Percentiles rank a stretch among this genome's conserved stretches.
Conservation (phyloP, 2,113 vertebrate species). For the Perognathus longimembris region DNA sequence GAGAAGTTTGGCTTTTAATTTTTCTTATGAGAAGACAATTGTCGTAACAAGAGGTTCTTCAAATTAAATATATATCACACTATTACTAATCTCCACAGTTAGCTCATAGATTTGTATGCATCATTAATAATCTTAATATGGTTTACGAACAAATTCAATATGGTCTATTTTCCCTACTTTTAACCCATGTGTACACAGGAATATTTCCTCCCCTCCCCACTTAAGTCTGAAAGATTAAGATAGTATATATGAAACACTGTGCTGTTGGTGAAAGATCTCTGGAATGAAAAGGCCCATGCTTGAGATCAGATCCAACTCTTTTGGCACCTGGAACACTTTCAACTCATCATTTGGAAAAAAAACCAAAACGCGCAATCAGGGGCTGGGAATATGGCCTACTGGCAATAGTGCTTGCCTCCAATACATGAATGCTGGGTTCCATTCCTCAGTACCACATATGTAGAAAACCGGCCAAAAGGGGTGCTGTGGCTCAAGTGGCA, state of each 20-base stretch:
- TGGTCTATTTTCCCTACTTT: background rate
- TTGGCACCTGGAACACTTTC: background rate
- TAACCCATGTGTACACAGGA: background rate
- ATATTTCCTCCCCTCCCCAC: background rate
- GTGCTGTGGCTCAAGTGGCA: no score
- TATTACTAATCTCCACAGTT: conserved; percentile 1
- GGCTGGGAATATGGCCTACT: no score
- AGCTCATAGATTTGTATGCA: background rate
- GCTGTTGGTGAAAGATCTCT: background rate
- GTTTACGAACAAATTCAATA: background rate
- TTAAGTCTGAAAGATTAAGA: conserved; percentile 13
- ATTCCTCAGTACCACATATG: no score
- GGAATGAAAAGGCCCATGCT: background rate
- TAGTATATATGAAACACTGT: background rate
- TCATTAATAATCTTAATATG: background rate
- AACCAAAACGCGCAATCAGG: background rate
- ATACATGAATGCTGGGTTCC: no score
- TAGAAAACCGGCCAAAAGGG: no score
- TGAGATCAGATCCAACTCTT: conserved; percentile 5
- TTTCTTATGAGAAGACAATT: background rate
- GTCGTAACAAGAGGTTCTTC: background rate
- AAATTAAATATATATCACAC: conserved; percentile 19
- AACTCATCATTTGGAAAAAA: background rate
- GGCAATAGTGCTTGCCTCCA: no score
- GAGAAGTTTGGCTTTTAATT: conserved; percentile 5